Base-by-base conservation (phyloP, 2,113 vertebrate genomes). In the Boleophthalmus pectinirostris region DNA sequence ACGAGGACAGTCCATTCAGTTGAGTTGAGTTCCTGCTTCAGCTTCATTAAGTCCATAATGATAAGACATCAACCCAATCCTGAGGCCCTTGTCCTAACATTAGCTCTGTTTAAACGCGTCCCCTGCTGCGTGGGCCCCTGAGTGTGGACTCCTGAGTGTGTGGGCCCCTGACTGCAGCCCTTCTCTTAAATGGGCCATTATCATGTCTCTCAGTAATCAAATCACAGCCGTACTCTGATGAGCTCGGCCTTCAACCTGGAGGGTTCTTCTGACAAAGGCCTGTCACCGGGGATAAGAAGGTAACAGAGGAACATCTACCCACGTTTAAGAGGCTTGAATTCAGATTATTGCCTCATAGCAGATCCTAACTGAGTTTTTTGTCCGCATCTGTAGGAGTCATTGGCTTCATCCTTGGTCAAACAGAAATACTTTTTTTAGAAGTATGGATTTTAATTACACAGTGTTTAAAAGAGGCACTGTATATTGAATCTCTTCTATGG, bases 131-230 rank as follows among this genome's bases (percentile, higher is more conserved):
- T 60, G 10, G 60, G 66, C 54, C 49, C 23, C 66, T 21, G 70
- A 6, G 74, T 65, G 70, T 66, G 6, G 54, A n/a, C n/a, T n/a
- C n/a, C n/a, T n/a, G n/a, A n/a, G n/a, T n/a, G n/a, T n/a, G 66
- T 47, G 29, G 29, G 29, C 29, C 47, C 21, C 68, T 21, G 69
- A 79, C 58, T 65, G 58, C 68, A 79, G 61, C 74, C 71, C 72
- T 86, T 75, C 61, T 85, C 43, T 47, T 85, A 80, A 90, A 85
- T 46, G 75, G 66, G 67, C 79, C 66, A 90, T 91, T 87, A 90
- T 83, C 81, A 83, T 91, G 82, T 84, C 72, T 83, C 83, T 88
- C 75, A 73, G 71, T 85, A 88, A 88, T 91, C 85, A 90, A 90
- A 90, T 84, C 83, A 88, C 72, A n/a, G 63, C 23, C 72, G 75